phyloP scores from a whole-genome alignment of 1,140 invertebrate species.

The Cydia fagiglandana region DNA sequence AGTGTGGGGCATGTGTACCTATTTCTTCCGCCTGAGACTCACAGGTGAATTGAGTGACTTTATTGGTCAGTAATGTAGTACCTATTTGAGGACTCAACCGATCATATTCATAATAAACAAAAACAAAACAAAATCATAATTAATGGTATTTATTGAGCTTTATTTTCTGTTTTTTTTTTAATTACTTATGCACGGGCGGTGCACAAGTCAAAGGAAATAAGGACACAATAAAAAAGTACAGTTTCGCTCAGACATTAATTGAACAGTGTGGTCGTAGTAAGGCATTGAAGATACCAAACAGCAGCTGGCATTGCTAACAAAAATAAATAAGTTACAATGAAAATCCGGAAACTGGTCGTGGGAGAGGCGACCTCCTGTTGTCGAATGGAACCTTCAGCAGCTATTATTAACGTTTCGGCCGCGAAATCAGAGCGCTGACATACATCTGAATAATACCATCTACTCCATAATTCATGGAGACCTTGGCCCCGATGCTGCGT shows the following conservation, averaged over 20 bases:
- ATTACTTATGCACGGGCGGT: too few species aligned
- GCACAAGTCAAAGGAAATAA: too few species aligned
- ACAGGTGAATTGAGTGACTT: too few species aligned
- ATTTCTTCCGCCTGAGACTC: too few species aligned
- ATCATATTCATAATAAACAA: too few species aligned
- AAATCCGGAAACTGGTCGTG: slow-evolving; percentile 59
- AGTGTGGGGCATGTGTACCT: too few species aligned
- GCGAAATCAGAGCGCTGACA: slow-evolving; percentile 72
- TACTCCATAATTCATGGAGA: slow-evolving; percentile 76
- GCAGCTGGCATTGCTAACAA: slow-evolving; percentile 21
- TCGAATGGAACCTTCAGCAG: slow-evolving; percentile 68
- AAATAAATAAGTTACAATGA: slow-evolving; percentile 42
- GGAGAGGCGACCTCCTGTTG: slow-evolving; percentile 62
- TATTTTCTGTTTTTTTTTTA: too few species aligned
- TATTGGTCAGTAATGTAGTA: too few species aligned
- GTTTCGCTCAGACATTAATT: not conserved
- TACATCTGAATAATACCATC: slow-evolving; percentile 75
- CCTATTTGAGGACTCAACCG: too few species aligned
- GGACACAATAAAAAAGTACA: too few species aligned
- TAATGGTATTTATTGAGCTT: too few species aligned
- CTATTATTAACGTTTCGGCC: slow-evolving; percentile 73
- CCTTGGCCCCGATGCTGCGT: slow-evolving; percentile 71
- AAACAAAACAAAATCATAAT: too few species aligned
- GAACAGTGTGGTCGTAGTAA: slow-evolving; percentile 5
- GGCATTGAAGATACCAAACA: not conserved